Evolutionary conservation across 1,140 invertebrate genomes (phyloP).

Genomic region (Coenobita brevimanus): DNA sequence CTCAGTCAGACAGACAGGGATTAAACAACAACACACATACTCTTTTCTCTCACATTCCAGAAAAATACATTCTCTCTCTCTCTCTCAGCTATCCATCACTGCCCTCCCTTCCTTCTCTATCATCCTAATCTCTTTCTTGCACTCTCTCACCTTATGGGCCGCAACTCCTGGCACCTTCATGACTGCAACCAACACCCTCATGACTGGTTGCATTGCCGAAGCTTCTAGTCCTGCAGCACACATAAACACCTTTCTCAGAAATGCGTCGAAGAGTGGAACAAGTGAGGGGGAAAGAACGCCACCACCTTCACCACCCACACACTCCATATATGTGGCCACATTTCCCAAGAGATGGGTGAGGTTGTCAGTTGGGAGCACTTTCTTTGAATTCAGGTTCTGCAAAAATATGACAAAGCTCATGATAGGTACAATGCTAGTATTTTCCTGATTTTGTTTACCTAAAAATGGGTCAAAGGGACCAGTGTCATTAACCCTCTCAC

Average conservation of each 20-base stretch:
- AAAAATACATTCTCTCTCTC: too few species aligned
- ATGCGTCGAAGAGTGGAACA: conserved; percentile 86
- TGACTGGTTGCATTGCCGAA: conserved; percentile 79
- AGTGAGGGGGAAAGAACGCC: conserved; percentile 74
- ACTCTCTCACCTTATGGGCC: conserved; percentile 85
- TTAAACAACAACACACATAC: too few species aligned
- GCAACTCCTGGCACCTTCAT: conserved; percentile 88
- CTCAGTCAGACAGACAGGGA: too few species aligned
- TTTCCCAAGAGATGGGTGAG: conserved; percentile 87
- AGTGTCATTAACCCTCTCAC: too few species aligned
- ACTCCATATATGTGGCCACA: conserved; percentile 93
- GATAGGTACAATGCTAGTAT: too few species aligned
- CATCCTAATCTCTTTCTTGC: too few species aligned
- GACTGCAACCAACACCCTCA: conserved; percentile 89
- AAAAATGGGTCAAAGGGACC: too few species aligned
- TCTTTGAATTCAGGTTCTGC: conserved; percentile 89
- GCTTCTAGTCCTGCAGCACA: conserved; percentile 82
- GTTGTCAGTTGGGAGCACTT: conserved; percentile 86
- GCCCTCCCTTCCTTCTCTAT: too few species aligned
- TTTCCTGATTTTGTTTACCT: too few species aligned
- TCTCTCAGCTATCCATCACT: too few species aligned
- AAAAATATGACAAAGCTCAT: too few species aligned
- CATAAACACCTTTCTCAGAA: conserved; percentile 87
- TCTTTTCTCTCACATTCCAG: too few species aligned
- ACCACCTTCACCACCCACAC: conserved; percentile 83